Evolutionary conservation across 1,140 invertebrate genomes (phyloP).

Genomic region (Leucophenga varia): DNA sequence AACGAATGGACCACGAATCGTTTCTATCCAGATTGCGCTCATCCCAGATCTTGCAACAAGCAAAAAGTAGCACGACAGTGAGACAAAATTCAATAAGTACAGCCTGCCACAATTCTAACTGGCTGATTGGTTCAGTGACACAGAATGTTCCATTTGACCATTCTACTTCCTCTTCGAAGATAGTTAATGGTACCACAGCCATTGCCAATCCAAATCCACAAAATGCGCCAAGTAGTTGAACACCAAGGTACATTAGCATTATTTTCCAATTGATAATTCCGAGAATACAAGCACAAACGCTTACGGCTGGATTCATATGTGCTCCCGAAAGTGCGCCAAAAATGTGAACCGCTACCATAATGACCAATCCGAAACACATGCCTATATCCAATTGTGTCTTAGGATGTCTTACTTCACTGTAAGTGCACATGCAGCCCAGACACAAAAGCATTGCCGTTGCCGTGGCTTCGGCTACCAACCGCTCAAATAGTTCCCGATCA

Average conservation of each 20-base stretch:
- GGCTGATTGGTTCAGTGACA: no score
- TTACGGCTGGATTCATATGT: conserved; percentile 19
- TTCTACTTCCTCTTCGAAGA: no score
- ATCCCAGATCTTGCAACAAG: conserved; percentile 18
- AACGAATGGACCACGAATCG: conserved; percentile 6
- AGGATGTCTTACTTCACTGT: no score
- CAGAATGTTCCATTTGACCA: no score
- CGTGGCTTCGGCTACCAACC: conserved; percentile 9
- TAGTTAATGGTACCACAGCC: background rate
- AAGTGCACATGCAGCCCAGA: conserved; percentile 2
- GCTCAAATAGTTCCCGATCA: no score
- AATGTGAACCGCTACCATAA: conserved; percentile 2
- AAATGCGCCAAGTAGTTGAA: conserved; percentile 8
- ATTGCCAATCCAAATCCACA: background rate
- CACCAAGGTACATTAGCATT: conserved; percentile 8
- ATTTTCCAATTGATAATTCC: conserved; percentile 4
- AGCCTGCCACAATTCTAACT: background rate
- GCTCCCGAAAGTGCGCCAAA: conserved; percentile 12
- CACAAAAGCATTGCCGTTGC: conserved; percentile 9
- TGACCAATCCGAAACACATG: conserved; percentile 9
- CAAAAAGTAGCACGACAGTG: background rate
- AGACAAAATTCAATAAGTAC: conserved; percentile 4
- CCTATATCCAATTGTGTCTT: background rate
- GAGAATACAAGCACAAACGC: conserved; percentile 4
- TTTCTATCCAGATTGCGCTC: background rate